Percentiles rank a stretch among this genome's conserved stretches.
Evolutionary conservation across 2,888 invertebrate species (phyloP).

Genomic region (Hetaerina titia): DNA sequence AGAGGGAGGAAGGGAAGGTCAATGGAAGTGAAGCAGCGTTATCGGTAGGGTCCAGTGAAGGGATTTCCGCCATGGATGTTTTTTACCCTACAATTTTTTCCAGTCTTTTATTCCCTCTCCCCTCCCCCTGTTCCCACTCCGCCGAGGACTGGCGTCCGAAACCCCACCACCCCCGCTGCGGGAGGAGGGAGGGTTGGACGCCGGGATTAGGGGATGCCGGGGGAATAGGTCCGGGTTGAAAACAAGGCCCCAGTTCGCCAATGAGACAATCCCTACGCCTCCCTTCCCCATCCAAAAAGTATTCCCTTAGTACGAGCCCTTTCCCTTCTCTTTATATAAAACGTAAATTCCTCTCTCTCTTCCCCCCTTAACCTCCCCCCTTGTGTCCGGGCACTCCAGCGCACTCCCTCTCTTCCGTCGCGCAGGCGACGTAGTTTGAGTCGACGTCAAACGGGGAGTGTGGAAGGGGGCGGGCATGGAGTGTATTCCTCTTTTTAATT

Average conservation of each 20-base stretch:
- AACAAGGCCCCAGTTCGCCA: constrained; percentile 50
- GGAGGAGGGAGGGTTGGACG: background rate
- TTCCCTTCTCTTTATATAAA: constrained; percentile 29
- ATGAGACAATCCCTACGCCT: constrained; percentile 53
- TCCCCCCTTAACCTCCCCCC: background rate
- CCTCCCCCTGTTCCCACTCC: background rate
- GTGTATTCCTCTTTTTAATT: background rate
- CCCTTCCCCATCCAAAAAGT: background rate
- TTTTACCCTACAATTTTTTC: constrained; percentile 64
- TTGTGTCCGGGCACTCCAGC: background rate
- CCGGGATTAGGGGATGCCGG: constrained; percentile 34
- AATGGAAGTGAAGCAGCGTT: constrained; percentile 62
- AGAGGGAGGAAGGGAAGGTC: constrained; percentile 51
- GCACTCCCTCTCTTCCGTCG: background rate
- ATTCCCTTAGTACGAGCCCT: constrained; percentile 32
- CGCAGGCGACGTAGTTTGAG: background rate
- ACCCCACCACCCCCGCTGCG: background rate
- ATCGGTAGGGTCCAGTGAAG: constrained; percentile 64
- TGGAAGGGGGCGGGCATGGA: background rate
- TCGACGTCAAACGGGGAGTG: background rate
- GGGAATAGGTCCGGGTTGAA: constrained; percentile 65
- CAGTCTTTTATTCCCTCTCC: background rate
- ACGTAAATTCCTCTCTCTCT: constrained; percentile 6
- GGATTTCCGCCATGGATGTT: constrained; percentile 62
- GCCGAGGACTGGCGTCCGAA: background rate